These are phyloP conservation scores for Noctuana brunneofusca DNA, from an alignment of 2,888 invertebrate species.

Conservation along the genomic window DNA sequence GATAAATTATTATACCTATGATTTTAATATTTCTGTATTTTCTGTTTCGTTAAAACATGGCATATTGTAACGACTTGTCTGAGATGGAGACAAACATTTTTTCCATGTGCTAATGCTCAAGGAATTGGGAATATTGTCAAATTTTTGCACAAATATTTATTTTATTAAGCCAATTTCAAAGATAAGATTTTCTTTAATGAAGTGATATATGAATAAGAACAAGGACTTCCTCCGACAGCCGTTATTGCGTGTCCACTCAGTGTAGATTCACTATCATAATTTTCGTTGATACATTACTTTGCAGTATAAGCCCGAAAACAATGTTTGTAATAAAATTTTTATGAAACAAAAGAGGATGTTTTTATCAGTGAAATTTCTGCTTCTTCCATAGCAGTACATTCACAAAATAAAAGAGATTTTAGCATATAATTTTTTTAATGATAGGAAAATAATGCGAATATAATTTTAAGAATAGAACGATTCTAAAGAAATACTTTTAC, in stretches of 20 bases:
- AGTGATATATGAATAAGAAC: neutral
- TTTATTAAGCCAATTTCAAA: constrained; percentile 2
- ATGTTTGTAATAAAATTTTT: constrained; percentile 81
- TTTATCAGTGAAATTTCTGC: neutral
- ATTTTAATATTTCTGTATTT: constrained; percentile 61
- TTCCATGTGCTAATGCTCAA: constrained; percentile 11
- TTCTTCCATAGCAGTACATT: neutral
- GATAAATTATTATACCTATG: constrained; percentile 75
- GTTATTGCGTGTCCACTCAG: constrained; percentile 52
- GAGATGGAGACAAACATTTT: constrained; percentile 33
- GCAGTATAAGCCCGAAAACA: constrained; percentile 75
- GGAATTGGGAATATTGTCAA: constrained; percentile 16
- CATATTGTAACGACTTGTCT: constrained; percentile 62
- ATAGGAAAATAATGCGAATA: constrained; percentile 79
- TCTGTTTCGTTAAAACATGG: constrained; percentile 39
- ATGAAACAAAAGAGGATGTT: constrained; percentile 54
- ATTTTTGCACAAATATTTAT: constrained; percentile 30
- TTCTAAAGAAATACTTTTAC: constrained; percentile 71
- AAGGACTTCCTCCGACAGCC: constrained; percentile 43
- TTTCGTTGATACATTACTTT: constrained; percentile 77
- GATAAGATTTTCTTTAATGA: neutral
- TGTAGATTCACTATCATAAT: constrained; percentile 60
- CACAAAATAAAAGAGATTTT: constrained; percentile 43
- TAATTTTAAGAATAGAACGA: constrained; percentile 77
- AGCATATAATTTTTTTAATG: constrained; percentile 69